Base-by-base conservation (phyloP, 2,113 vertebrate species). In the Polypterus bichir region DNA sequence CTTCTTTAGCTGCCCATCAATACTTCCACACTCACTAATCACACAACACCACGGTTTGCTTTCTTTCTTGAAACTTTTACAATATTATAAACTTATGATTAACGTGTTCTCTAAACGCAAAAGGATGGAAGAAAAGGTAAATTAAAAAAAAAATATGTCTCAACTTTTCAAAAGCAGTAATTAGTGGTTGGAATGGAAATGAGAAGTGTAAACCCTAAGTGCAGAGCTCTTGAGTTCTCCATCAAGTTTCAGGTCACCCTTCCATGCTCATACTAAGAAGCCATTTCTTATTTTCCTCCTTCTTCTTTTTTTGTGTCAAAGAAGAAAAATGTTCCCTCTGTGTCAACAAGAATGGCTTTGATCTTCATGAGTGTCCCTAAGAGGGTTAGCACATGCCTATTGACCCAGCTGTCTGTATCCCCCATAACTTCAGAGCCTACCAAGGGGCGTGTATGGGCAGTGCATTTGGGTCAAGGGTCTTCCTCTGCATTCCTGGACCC, bases 371-470 rank as follows among this genome's bases (percentile, higher is more conserved):
- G 64, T 65, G 64, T 69, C 59, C 59, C 64, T 67, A 6, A 51
- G 45, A 51, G 57, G 9, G 10, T 45, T 49, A 51, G 66, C 67
- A 65, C 70, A 64, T 61, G 59, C 61, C 63, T 60, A 57, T 68
- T 71, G 68, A 57, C 61, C 47, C 56, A 44, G 46, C 52, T 27
- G 45, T 62, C 65, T 54, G 65, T 69, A 58, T 69, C 72, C 59
- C 45, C 3, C 49, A 54, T 7, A 46, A 61, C 83, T 78, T 84
- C 83, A 70, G 76, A 83, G 78, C 77, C 79, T 73, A 68, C 66
- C 71, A 70, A 73, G 60, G 73, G 78, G 68, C 68, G 67, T 54
- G 49, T 59, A 65, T 60, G 64, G 72, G 77, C 27, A 27, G 27
- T 27, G 27, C 27, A 27, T 27, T 27, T 27, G 27, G 27, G 27